Evolutionary conservation across 2,113 vertebrate genomes (phyloP), one percentile per base, ranked within the genome.

Genomic region (Rhabdornis inornatus): DNA sequence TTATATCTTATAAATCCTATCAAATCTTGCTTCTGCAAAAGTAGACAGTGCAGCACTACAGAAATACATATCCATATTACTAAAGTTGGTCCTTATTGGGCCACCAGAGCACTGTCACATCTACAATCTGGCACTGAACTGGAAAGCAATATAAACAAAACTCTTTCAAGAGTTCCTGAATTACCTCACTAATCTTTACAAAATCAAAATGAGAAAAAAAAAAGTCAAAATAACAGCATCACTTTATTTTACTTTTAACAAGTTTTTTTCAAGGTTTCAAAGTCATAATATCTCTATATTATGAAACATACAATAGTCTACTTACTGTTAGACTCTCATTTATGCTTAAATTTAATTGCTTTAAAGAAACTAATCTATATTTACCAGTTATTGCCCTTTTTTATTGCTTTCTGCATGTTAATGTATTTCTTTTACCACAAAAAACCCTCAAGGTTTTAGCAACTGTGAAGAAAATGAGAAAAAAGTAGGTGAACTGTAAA

Each of bases 1-100:
- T 85, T 53, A 80, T 45, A 95, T 65, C 44, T 85, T 49, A 76
- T 61, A 83, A 93, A 85, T 72, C 27, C 27, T 44, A 69, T 70
- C 52, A 83, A 70, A 72, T 55, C 27, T 86, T 77, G 30, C 56
- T 70, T 19, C 28, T 65, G 28, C 27, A 86, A 50, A 83, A 66
- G 17, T 40, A 84, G 33, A 35, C 27, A 66, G 15, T 44, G 14
- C 21, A 85, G 8, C 50, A 30, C 31, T 61, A 42, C 40, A 80
- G 52, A 76, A 88, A 57, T 40, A 57, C 5, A 6, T 42, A 40
- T 11, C 20, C 9, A 3, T 47, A 33, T 61, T 56, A 59, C 14
- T 83, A 19, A 93, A 85, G 22, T 5, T 64, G 25, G 11, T 56
- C 19, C 33, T 65, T 71, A 77, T 2, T 57, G 64, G 30, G 37